Evolutionary conservation across 2,797 vertebrate species (phyloP).

Genomic region (Malurus splendens): DNA sequence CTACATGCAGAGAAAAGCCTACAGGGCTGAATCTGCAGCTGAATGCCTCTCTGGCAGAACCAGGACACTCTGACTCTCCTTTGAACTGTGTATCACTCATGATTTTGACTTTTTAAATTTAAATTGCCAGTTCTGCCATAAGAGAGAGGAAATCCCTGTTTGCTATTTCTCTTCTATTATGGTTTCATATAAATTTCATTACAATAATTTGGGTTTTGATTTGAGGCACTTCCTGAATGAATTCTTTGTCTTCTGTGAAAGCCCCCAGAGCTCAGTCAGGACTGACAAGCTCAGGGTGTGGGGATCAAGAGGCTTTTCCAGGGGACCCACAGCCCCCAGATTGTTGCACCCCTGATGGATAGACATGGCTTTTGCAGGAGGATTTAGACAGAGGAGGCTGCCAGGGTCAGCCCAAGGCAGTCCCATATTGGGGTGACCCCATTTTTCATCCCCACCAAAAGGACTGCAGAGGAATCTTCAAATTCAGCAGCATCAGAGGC

Average conservation of each 20-base stretch:
- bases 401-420: not conserved
- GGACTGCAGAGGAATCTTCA: not conserved
- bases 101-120: not conserved
- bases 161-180: not conserved
- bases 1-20: not conserved
- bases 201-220: not conserved
- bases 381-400: not conserved
- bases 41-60: not conserved
- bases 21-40: not conserved
- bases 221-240: not conserved
- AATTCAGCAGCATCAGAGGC: not conserved
- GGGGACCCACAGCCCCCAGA: not conserved
- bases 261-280: not conserved
- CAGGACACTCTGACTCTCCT: not conserved
- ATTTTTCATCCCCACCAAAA: not conserved
- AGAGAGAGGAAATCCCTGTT: conserved; percentile 3
- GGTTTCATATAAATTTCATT: conserved; percentile 7
- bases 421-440: not conserved
- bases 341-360: not conserved
- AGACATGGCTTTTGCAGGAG: not conserved
- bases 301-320: not conserved
- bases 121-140: not conserved
- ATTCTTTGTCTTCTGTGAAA: not conserved
- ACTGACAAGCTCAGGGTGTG: not conserved
- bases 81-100: not conserved